These are phyloP conservation scores for Ceratina australensis DNA, from an alignment of 1,140 invertebrate genomes.

Conservation along the genomic window DNA sequence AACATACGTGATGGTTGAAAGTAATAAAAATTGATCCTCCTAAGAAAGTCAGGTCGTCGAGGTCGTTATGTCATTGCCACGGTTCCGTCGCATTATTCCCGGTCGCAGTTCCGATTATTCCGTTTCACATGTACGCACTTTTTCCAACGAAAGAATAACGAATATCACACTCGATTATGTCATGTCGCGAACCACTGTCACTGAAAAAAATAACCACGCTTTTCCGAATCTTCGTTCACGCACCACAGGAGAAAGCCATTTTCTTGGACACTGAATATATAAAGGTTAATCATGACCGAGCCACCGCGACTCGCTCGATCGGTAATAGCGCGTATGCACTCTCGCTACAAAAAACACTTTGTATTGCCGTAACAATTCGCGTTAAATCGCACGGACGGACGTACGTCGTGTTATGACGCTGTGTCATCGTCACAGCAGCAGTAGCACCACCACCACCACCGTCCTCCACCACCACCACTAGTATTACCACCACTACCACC, in stretches of 20 bases:
- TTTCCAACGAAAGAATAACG: constrained; percentile 21
- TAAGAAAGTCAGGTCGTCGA: constrained; percentile 33
- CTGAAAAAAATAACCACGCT: constrained; percentile 21
- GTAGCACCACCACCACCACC: constrained; percentile 60
- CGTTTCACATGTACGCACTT: constrained; percentile 47
- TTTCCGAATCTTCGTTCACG: constrained; percentile 40
- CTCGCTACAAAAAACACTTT: constrained; percentile 49
- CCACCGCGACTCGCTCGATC: constrained; percentile 50
- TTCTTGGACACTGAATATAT: constrained; percentile 52
- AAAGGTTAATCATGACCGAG: constrained; percentile 52
- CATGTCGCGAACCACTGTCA: constrained; percentile 50
- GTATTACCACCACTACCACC: constrained; percentile 38
- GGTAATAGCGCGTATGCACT: constrained; percentile 59
- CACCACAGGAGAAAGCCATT: constrained; percentile 50
- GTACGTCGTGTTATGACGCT: constrained; percentile 69
- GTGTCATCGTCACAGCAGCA: constrained; percentile 70
- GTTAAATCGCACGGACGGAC: constrained; percentile 67
- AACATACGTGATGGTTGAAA: background rate
- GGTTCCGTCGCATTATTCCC: constrained; percentile 45
- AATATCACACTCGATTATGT: constrained; percentile 50
- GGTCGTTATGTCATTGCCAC: constrained; percentile 53
- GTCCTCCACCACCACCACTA: constrained; percentile 49
- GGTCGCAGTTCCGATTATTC: constrained; percentile 40
- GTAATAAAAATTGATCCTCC: constrained; percentile 1
- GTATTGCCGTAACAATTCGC: constrained; percentile 57